phyloP scores from a whole-genome alignment of 2,888 invertebrate species.

The Clitarchus hookeri region DNA sequence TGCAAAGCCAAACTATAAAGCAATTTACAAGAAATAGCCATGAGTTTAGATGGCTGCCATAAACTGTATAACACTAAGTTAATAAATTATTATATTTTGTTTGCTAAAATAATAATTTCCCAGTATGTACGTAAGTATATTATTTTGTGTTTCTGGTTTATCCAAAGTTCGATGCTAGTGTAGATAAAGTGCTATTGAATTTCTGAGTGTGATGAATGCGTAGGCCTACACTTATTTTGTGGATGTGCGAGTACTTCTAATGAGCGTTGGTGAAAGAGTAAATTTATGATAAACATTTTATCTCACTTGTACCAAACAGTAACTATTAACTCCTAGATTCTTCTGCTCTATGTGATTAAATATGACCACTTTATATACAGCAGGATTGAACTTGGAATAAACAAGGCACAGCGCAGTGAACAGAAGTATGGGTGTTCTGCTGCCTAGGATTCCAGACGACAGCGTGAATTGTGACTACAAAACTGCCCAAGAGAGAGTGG shows the following conservation, averaged over 20 bases:
- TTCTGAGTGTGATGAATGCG: no score
- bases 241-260: no score
- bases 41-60: no score
- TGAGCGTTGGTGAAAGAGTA: no score
- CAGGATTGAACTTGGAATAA: conserved; percentile 8
- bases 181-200: neutral
- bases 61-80: neutral
- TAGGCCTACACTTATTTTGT: no score
- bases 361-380: neutral
- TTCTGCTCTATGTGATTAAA: no score
- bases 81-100: neutral
- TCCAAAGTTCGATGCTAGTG: conserved; percentile 9
- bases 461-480: neutral
- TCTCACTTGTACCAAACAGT: no score
- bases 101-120: neutral
- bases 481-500: neutral
- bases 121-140: neutral
- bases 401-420: neutral
- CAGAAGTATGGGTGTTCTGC: neutral
- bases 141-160: neutral
- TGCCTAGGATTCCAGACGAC: neutral
- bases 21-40: no score
- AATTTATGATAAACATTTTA: no score
- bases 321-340: no score
- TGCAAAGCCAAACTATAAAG: no score